These are phyloP conservation scores for Diarsia dahlii DNA, from an alignment of 2,888 invertebrate genomes.

Conservation along the genomic window DNA sequence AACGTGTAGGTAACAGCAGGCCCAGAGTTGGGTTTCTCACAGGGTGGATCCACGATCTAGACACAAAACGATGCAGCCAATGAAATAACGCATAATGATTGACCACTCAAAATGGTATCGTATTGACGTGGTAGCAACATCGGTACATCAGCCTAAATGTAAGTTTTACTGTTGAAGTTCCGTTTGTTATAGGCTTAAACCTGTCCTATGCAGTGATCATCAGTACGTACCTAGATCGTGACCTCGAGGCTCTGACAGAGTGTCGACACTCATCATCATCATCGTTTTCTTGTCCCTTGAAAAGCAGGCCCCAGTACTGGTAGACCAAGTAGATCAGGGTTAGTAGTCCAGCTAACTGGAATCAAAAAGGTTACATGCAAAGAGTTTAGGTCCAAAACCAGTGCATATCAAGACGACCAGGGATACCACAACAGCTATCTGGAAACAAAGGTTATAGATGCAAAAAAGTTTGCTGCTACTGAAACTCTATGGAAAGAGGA, in stretches of 20 bases:
- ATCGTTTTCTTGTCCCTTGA: constrained; percentile 53
- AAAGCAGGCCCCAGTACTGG: constrained; percentile 75
- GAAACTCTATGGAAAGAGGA: not conserved
- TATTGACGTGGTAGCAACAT: not conserved
- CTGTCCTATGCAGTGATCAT: not conserved
- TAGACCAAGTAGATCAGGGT: constrained; percentile 77
- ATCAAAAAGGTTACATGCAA: not conserved
- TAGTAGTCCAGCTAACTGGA: constrained; percentile 77
- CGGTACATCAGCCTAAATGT: not conserved
- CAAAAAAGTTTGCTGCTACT: not conserved
- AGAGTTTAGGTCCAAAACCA: constrained; percentile 48
- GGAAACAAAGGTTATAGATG: constrained; percentile 17
- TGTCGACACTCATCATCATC: constrained; percentile 42
- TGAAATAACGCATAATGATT: not conserved
- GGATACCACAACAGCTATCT: constrained; percentile 78
- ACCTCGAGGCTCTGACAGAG: constrained; percentile 67
- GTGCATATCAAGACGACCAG: constrained; percentile 76
- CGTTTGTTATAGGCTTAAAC: not conserved
- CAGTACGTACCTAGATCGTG: constrained; percentile 74
- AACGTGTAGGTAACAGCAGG: not conserved
- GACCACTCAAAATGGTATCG: not conserved
- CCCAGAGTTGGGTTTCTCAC: not conserved
- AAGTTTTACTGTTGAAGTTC: not conserved
- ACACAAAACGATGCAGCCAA: not conserved
- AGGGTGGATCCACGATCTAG: not conserved